phyloP scores from a whole-genome alignment of 35 echinoderm and acorn worm species.

The Heliocidaris tuberculata region DNA sequence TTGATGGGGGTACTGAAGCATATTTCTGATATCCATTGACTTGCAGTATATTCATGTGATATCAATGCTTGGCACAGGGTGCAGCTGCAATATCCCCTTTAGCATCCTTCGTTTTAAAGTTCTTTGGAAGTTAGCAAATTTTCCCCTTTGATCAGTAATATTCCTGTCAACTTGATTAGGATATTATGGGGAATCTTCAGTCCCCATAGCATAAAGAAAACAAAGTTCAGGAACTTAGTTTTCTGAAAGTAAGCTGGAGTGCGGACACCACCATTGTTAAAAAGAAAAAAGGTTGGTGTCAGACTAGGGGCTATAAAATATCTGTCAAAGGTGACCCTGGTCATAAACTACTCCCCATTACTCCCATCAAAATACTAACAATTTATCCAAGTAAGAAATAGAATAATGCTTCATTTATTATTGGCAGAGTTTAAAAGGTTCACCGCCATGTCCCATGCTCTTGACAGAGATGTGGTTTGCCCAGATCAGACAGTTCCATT shows the following conservation, averaged over 20 bases:
- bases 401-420: constrained; percentile 34
- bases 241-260: neutral
- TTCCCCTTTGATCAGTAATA: neutral
- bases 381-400: constrained; percentile 38
- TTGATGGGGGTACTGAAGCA: neutral
- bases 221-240: neutral
- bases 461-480: constrained; percentile 5
- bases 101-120: neutral
- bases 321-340: constrained; percentile 35
- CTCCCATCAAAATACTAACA: constrained; percentile 38
- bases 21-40: neutral
- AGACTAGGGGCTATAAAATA: constrained; percentile 5
- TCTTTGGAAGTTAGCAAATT: neutral
- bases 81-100: neutral
- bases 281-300: neutral
- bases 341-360: constrained; percentile 37
- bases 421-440: constrained; percentile 26
- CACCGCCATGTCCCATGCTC: neutral
- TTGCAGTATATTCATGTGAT: neutral
- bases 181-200: neutral
- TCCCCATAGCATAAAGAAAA: neutral
- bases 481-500: neutral
- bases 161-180: neutral
- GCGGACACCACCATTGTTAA: neutral
- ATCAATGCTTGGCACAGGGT: neutral